These are phyloP conservation scores for Telenomus remus DNA, from an alignment of 1,140 invertebrate genomes.

Conservation along the genomic window DNA sequence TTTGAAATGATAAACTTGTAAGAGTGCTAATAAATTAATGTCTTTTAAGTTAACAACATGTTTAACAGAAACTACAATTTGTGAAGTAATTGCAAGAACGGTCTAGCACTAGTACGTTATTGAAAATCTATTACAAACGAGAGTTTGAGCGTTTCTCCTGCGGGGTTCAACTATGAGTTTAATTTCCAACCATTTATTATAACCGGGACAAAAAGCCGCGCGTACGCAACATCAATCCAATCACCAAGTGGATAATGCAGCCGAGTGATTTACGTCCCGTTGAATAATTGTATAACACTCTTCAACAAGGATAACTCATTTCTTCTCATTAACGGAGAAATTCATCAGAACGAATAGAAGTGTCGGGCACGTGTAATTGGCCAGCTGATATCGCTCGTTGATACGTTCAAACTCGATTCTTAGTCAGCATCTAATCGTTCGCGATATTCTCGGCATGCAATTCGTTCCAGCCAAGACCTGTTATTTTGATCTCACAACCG, in stretches of 20 bases:
- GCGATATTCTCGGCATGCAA: too few species aligned
- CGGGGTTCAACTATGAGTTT: conserved; percentile 1
- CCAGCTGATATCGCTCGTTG: conserved; percentile 15
- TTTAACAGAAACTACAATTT: too few species aligned
- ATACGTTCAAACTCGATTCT: conserved; percentile 11
- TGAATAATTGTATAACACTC: conserved; percentile 20
- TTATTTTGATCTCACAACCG: too few species aligned
- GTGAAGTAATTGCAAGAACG: too few species aligned
- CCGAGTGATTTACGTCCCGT: neutral
- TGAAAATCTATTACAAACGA: conserved; percentile 18
- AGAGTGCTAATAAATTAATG: too few species aligned
- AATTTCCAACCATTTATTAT: conserved; percentile 11
- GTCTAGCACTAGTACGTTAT: too few species aligned
- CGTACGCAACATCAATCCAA: conserved; percentile 1
- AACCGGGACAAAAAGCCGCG: conserved; percentile 3
- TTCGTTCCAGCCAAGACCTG: too few species aligned
- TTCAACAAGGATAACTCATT: conserved; percentile 17
- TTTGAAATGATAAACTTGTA: too few species aligned
- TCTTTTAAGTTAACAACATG: too few species aligned
- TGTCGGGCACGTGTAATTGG: conserved; percentile 25
- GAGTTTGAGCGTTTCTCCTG: neutral
- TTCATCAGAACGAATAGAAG: conserved; percentile 17
- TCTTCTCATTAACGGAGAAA: conserved; percentile 34
- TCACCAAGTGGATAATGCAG: conserved; percentile 10
- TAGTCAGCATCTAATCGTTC: neutral